Base-by-base conservation (phyloP, 2,888 invertebrate species). In the Helleia helle region DNA sequence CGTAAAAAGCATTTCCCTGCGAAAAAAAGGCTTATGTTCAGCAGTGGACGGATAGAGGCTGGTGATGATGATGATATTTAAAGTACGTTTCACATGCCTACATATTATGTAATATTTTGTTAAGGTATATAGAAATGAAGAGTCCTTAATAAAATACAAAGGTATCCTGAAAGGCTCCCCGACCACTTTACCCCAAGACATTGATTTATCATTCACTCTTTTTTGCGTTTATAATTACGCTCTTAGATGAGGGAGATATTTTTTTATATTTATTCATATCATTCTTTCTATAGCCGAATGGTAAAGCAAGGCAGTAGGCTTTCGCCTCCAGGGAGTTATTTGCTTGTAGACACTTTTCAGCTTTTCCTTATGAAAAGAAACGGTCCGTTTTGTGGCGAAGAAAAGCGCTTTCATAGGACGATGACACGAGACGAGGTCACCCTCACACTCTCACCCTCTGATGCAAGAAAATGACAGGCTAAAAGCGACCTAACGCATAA, bases 281-380 rank as follows among this genome's bases (percentile, higher is more conserved):
- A 72, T 65, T 64, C 63, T 62, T 62, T 56, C 48, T 62, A 42
- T 65, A 66, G 64, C 60, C 65, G 58, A 58, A 57, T 65, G 65
- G 71, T 68, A 79, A 80, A 76, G 73, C 75, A 71, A 79, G 80
- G 75, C 84, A 81, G 80, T 81, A 71, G 80, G 80, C 71, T 74
- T 73, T 68, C 55, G 71, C 83, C 83, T 75, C 83, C 59, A 72
- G 84, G 83, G 83, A 84, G 76, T 76, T 80, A 81, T 83, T 80
- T 81, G 84, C 80, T 74, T 72, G 84, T 66, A 83, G 83, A 83
- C 84, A 83, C 81, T 83, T n/a, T 83, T 80, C 79, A 83, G 76
- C 73, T 77, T 80, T 80, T 80, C 73, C 77, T 80, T 80, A 79
- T 84, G 83, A 83, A 83, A 83, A 83, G 84, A 80, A 83, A 81